These are phyloP conservation scores for Bradypodion pumilum DNA, from an alignment of 2,797 vertebrate species.

Conservation along the genomic window DNA sequence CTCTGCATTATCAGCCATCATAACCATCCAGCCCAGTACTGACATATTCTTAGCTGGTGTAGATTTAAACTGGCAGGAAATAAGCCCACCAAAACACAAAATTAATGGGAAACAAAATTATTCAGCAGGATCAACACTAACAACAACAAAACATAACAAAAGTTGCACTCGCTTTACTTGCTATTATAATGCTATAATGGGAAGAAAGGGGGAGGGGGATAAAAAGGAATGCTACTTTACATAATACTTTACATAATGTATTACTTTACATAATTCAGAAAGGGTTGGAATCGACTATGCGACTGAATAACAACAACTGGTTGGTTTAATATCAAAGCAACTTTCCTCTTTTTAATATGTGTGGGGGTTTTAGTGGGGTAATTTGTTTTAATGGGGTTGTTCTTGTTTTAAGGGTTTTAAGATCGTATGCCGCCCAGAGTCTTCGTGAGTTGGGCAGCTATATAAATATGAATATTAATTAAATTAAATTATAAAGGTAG, in stretches of 20 bases:
- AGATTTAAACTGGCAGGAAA: constrained; percentile 89
- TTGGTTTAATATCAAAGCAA: no score
- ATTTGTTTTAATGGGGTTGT: no score
- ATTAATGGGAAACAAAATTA: neutral
- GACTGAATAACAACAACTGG: no score
- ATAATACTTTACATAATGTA: no score
- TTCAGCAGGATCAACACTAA: neutral
- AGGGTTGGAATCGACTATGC: no score
- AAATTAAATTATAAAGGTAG: neutral
- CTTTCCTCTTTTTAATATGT: no score
- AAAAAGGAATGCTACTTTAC: neutral
- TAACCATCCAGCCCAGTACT: constrained; percentile 95
- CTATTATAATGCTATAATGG: neutral
- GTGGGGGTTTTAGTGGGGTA: no score
- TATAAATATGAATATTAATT: no score
- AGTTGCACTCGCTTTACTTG: neutral
- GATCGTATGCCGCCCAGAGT: no score
- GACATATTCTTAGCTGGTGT: constrained; percentile 90
- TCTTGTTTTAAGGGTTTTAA: no score
- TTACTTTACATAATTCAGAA: no score
- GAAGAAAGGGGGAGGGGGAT: neutral
- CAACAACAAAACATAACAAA: neutral
- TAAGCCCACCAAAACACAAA: constrained; percentile 12
- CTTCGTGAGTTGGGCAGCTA: no score
- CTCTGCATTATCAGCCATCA: constrained; percentile 97